Evolutionary conservation across 2,113 vertebrate species (phyloP), one percentile per base, ranked within the genome.

Genomic region (Choloepus hoffmanni): DNA sequence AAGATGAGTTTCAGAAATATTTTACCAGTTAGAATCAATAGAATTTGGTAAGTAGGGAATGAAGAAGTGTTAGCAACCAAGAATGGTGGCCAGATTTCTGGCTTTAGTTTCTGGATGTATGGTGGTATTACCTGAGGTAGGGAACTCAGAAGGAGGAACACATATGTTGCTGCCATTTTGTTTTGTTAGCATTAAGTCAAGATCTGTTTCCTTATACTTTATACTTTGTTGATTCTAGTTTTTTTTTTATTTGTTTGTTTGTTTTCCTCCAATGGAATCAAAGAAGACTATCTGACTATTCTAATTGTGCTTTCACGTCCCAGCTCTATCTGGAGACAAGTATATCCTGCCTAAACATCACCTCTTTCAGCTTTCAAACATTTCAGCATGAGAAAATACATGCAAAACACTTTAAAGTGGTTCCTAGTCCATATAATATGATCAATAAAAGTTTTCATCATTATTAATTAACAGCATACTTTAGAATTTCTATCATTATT

Each of bases 331-430:
- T 40, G 24, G 53, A 86, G 67, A 65, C 90, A 78, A 67, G 33
- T 53, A 67, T 50, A 79, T 62, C 21, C 24, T 78, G 5, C 21
- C 43, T 88, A 79, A 73, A 43, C 33, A 84, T 81, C 72, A 89
- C 26, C 18, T 40, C 90, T 84, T 89, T 67, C 81, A 87, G 21
- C 3, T 45, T 89, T 85, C 72, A 89, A 84, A 84, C 12, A 89
- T 74, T 63, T 85, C 24, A 50, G 23, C 84, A 73, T 73, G 21
- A 84, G 13, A 86, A 53, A 90, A 65, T 24, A 63, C 21, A 87
- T 24, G 36, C 11, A 87, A 72, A 87, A 87, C 30, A 87, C 19
- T 90, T 68, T 36, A 40, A 74, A 86, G 30, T 82, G 36, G 43
- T 10, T 81, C 67, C 43, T 83, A 23, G 21, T 58, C 24, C 62